Percentiles rank a stretch among this genome's conserved stretches.
Conservation (phyloP, 2,113 vertebrate species). For the Epinephelus cyanopodus region DNA sequence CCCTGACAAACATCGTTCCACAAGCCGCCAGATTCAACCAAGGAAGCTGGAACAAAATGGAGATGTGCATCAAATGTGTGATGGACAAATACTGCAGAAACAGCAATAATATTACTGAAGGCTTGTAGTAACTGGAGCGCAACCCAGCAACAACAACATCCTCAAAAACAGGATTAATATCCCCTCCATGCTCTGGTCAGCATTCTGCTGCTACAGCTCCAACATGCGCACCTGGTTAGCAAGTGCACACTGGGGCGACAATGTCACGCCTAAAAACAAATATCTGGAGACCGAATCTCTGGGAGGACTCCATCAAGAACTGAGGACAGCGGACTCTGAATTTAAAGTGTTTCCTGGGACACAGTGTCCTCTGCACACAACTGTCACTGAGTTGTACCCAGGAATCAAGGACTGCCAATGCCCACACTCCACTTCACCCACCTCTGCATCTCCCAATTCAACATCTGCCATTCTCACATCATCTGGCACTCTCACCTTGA, state of each 20-base stretch:
- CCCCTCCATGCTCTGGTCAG: constrained; percentile 52
- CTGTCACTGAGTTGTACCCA: neutral
- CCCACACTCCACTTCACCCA: neutral
- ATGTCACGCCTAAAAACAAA: neutral
- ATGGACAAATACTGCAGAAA: constrained; percentile 39
- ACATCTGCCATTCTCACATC: too few species aligned
- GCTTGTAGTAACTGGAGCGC: constrained; percentile 39
- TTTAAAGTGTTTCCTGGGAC: constrained; percentile 23
- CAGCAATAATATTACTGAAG: neutral
- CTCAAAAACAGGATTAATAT: constrained; percentile 22
- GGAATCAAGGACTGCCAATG: neutral
- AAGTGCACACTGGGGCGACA: neutral
- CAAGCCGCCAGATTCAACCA: constrained; percentile 26
- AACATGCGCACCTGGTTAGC: constrained; percentile 20
- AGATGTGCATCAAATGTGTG: constrained; percentile 5
- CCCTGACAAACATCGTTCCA: constrained; percentile 51
- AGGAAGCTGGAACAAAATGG: constrained; percentile 53
- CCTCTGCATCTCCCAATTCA: too few species aligned
- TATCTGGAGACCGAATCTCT: constrained; percentile 16
- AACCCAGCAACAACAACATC: neutral
- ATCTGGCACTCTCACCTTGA: too few species aligned
- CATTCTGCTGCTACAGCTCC: constrained; percentile 54
- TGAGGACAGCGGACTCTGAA: neutral
- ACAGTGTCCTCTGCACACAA: neutral
- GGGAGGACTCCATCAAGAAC: neutral